Evolutionary conservation across 1,140 invertebrate genomes (phyloP).

Genomic region (Charaxes varanes): DNA sequence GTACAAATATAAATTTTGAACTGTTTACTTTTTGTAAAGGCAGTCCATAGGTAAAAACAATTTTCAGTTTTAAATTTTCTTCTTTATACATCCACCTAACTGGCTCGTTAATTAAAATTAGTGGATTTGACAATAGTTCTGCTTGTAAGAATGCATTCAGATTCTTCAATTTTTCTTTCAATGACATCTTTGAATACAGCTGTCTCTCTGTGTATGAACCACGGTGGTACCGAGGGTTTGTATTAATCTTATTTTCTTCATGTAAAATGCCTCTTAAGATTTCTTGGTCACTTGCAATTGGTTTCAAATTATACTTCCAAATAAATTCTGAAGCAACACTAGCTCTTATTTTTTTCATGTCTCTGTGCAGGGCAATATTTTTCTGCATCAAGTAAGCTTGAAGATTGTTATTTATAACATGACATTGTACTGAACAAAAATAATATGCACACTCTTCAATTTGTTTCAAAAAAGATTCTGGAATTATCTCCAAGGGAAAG

Average conservation of each 20-base stretch:
- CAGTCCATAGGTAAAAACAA: constrained; percentile 49
- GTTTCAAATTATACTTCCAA: constrained; percentile 68
- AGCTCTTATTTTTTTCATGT: constrained; percentile 64
- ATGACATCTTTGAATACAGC: constrained; percentile 58
- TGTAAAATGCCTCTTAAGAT: constrained; percentile 59
- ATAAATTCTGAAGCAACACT: constrained; percentile 70
- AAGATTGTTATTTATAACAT: constrained; percentile 79
- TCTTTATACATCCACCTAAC: constrained; percentile 41
- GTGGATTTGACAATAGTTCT: constrained; percentile 46
- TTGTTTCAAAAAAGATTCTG: constrained; percentile 80
- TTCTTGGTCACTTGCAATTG: constrained; percentile 53
- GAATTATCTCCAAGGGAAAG: constrained; percentile 78
- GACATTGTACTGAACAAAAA: constrained; percentile 80
- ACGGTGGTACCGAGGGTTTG: constrained; percentile 63
- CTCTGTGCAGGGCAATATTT: constrained; percentile 56
- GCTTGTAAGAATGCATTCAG: constrained; percentile 47
- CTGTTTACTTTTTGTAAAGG: constrained; percentile 59
- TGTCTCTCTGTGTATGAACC: constrained; percentile 73
- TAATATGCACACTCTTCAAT: constrained; percentile 77
- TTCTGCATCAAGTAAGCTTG: constrained; percentile 74
- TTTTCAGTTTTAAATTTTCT: constrained; percentile 26
- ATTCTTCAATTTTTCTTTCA: constrained; percentile 65
- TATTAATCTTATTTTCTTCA: constrained; percentile 62
- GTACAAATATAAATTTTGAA: constrained; percentile 67
- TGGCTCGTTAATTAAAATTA: constrained; percentile 48